These are phyloP conservation scores for Philhelius pedissequus DNA, from an alignment of 2,888 invertebrate genomes.

Conservation along the genomic window DNA sequence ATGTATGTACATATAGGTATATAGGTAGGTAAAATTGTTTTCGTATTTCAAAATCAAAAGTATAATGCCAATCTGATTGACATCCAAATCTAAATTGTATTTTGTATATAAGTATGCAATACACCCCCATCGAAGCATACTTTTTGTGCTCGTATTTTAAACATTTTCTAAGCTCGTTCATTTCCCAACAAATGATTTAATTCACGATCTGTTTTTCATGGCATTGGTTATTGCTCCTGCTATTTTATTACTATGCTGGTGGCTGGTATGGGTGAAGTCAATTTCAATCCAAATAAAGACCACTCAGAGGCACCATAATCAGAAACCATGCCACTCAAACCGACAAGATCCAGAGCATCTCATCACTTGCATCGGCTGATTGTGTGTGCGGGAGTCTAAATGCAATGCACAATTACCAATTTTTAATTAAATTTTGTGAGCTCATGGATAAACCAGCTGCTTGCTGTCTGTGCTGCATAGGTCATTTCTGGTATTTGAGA, in stretches of 20 bases:
- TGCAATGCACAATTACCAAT: constrained; percentile 60
- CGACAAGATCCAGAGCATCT: constrained; percentile 33
- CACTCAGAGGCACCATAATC: constrained; percentile 35
- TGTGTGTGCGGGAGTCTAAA: constrained; percentile 57
- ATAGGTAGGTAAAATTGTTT: no score
- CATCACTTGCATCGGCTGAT: constrained; percentile 20
- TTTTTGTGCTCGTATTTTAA: not conserved
- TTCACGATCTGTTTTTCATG: constrained; percentile 50
- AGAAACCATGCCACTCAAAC: constrained; percentile 12
- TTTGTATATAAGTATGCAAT: not conserved
- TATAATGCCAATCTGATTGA: not conserved
- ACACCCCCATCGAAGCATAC: constrained; percentile 20
- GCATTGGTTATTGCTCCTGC: constrained; percentile 47
- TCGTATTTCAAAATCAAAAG: not conserved
- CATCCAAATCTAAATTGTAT: not conserved
- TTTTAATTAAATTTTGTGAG: constrained; percentile 64
- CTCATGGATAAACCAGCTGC: constrained; percentile 43
- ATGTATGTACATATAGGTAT: no score
- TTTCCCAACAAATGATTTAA: constrained; percentile 61
- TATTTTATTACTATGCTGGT: not conserved
- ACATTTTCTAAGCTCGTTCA: constrained; percentile 53
- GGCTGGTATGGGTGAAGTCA: not conserved
- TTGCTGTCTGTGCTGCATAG: not conserved
- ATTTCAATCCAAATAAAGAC: constrained; percentile 12
- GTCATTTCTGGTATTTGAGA: not conserved